A percentile compares a stretch with the other conserved stretches of the same genome.
Evolutionary conservation across 1,140 invertebrate species (phyloP).

Genomic region (Drosophila busckii): DNA sequence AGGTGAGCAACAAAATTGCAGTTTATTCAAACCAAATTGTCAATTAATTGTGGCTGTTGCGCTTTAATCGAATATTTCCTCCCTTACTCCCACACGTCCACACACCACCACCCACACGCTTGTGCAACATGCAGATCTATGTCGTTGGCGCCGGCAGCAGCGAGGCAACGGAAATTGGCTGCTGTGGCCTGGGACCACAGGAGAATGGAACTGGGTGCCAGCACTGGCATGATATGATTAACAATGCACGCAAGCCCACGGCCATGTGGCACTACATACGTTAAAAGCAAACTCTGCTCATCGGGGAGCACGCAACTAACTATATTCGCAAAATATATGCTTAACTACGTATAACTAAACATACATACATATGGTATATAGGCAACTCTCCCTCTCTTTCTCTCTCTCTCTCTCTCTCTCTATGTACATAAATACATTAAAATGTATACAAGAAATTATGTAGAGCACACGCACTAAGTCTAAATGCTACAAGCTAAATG

Average conservation of each 20-base stretch:
- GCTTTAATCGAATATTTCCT: slow-evolving; percentile 40
- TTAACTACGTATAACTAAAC: no score
- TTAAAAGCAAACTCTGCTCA: no score
- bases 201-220: slow-evolving; percentile 82
- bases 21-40: slow-evolving; percentile 23
- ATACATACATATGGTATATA: no score
- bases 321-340: background rate
- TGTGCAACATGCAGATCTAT: slow-evolving; percentile 81
- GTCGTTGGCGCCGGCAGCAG: slow-evolving; percentile 80
- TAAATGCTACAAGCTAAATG: no score
- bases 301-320: background rate
- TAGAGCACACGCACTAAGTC: no score
- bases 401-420: no score
- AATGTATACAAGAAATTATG: no score
- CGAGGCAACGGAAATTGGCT: slow-evolving; percentile 83
- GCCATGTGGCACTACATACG: slow-evolving; percentile 91
- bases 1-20: no score
- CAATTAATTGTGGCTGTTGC: slow-evolving; percentile 28
- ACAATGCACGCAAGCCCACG: slow-evolving; percentile 88
- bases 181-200: slow-evolving; percentile 85
- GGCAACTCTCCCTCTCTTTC: no score
- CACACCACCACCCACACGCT: no score
- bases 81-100: background rate
- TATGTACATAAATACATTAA: no score
- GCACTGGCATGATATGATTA: slow-evolving; percentile 90